A percentile compares a stretch with the other conserved stretches of the same genome.
Evolutionary conservation across 1,140 invertebrate species (phyloP).

Genomic region (Drosophila orena): DNA sequence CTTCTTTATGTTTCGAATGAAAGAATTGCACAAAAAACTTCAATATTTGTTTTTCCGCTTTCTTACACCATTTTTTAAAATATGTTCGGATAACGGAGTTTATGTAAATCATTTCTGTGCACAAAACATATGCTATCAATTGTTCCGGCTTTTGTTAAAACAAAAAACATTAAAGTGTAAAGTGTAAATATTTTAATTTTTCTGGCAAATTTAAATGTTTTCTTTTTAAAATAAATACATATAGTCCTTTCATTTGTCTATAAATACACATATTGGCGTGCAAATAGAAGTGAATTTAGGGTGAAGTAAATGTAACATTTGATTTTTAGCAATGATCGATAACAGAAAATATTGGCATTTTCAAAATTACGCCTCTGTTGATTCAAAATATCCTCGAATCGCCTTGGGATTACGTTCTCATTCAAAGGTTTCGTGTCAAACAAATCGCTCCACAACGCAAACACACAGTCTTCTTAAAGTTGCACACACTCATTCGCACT

Average conservation of each 20-base stretch:
- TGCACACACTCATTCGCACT: slow-evolving; percentile 20
- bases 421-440: slow-evolving; percentile 11
- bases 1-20: too few species aligned
- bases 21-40: too few species aligned
- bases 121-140: background rate
- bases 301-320: too few species aligned
- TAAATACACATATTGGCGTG: background rate
- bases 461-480: slow-evolving; percentile 2
- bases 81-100: too few species aligned
- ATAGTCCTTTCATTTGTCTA: background rate
- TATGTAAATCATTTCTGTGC: background rate
- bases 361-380: background rate
- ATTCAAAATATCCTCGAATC: background rate
- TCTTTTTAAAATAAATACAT: background rate
- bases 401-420: background rate
- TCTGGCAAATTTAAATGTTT: background rate
- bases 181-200: background rate
- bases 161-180: background rate
- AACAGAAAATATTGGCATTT: slow-evolving; percentile 1
- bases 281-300: too few species aligned
- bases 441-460: slow-evolving; percentile 13
- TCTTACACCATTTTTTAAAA: too few species aligned
- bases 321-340: too few species aligned
- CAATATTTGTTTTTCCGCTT: too few species aligned
- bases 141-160: background rate